These are phyloP conservation scores for Epizoanthus scotinus DNA, from an alignment of 92 coral and sea anemone genomes.

Conservation along the genomic window DNA sequence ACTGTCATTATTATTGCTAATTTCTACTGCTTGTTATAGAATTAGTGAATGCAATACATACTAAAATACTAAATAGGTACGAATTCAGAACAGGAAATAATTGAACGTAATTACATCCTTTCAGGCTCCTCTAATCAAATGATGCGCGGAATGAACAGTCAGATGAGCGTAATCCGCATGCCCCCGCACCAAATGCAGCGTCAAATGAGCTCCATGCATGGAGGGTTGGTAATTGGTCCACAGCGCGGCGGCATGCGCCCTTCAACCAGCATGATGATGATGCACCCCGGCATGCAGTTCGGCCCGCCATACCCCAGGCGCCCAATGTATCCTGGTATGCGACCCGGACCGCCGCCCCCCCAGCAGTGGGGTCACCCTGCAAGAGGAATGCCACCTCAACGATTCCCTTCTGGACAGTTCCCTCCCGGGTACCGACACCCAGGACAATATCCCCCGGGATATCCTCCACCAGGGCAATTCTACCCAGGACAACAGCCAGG, in stretches of 20 bases:
- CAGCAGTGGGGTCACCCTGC: slow-evolving; percentile 26
- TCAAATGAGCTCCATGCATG: slow-evolving; percentile 27
- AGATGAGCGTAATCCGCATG: slow-evolving; percentile 31
- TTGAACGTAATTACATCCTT: background rate
- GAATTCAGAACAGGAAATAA: background rate
- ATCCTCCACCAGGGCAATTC: background rate
- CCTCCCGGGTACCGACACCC: slow-evolving; percentile 18
- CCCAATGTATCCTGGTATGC: slow-evolving; percentile 33
- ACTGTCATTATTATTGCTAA: too few species aligned
- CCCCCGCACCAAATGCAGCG: background rate
- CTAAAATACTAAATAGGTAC: too few species aligned
- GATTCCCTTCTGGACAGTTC: slow-evolving; percentile 6
- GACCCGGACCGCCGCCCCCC: slow-evolving; percentile 34
- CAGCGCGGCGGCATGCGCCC: slow-evolving; percentile 24
- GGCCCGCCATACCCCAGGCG: slow-evolving; percentile 38
- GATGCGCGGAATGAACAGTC: slow-evolving; percentile 13
- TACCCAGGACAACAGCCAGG: background rate
- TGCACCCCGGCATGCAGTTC: slow-evolving; percentile 14
- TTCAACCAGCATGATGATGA: slow-evolving; percentile 36
- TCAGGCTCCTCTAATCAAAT: slow-evolving; percentile 21
- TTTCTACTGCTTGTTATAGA: too few species aligned
- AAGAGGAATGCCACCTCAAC: slow-evolving; percentile 11
- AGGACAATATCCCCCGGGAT: slow-evolving; percentile 2
- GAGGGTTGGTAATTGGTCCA: background rate
- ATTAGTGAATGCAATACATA: too few species aligned